phyloP scores from a whole-genome alignment of 1,140 invertebrate species.

The Campoletis sonorensis region DNA sequence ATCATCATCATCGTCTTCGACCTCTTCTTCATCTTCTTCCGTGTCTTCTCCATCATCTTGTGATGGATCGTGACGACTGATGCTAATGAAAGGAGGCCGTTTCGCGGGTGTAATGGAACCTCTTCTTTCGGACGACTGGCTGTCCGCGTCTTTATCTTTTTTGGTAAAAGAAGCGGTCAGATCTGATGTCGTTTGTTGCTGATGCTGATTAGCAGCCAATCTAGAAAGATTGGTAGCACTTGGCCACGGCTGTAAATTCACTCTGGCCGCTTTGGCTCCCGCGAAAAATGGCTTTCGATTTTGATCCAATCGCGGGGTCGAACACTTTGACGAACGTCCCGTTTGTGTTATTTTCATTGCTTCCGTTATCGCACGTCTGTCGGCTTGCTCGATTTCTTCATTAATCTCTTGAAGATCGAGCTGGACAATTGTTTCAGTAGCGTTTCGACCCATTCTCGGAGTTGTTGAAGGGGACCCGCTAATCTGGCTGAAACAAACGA shows the following conservation, averaged over 20 bases:
- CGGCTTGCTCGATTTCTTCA: slow-evolving; percentile 55
- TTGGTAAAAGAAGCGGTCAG: neutral
- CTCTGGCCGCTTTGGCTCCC: slow-evolving; percentile 55
- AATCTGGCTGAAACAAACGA: slow-evolving; percentile 76
- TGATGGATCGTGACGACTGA: slow-evolving; percentile 48
- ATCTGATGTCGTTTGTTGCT: neutral
- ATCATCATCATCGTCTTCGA: neutral
- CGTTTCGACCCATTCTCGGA: slow-evolving; percentile 65
- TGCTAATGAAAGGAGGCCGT: slow-evolving; percentile 52
- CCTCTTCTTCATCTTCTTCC: neutral
- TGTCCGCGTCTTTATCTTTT: neutral
- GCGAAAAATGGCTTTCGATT: slow-evolving; percentile 66
- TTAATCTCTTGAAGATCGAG: slow-evolving; percentile 66
- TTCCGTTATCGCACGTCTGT: slow-evolving; percentile 51
- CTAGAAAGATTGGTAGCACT: slow-evolving; percentile 66
- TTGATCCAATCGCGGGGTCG: slow-evolving; percentile 56
- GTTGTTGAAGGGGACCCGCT: slow-evolving; percentile 65
- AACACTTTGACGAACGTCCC: slow-evolving; percentile 52
- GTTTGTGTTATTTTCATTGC: slow-evolving; percentile 60
- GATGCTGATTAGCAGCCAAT: slow-evolving; percentile 22
- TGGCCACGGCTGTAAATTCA: slow-evolving; percentile 67
- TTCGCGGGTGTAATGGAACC: slow-evolving; percentile 45
- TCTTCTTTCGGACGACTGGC: neutral
- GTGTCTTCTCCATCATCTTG: slow-evolving; percentile 26
- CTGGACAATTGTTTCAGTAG: slow-evolving; percentile 70